Evolutionary conservation across 1,140 invertebrate genomes (phyloP), one percentile per base, ranked within the genome.

Genomic region (Venustaconcha ellipsiformis): DNA sequence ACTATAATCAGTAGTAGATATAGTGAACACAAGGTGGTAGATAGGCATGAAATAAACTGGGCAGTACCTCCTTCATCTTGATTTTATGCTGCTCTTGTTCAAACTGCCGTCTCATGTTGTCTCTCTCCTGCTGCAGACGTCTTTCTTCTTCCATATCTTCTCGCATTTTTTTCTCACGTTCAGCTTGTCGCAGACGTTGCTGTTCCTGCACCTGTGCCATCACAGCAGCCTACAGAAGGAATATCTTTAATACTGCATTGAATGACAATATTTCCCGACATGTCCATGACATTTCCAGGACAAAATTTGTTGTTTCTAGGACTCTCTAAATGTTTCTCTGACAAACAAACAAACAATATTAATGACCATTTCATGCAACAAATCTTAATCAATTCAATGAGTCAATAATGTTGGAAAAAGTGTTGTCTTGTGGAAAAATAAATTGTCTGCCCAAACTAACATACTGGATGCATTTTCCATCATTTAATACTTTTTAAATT

Each of bases 131-230:
- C 74, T 86, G 75, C n/a, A 89, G 77, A 70, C 84, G 86, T 23
- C 77, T 76, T 74, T 90, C 89, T 59, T 87, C 88, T 68, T 89
- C 87, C 71, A 82, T 72, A 71, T 90, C 88, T 70, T 89, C 89
- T 55, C 72, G 67, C 70, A 82, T 81, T 59, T 87, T 86, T 30
- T 78, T 76, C 68, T 88, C 83, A 57, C 81, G 78, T 72, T 89
- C 87, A 59, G 82, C 48, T 57, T 83, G 82, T 74, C 87, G 86
- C 57, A 68, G 72, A 64, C 81, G 76, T 71, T 89, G 84, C 72
- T 88, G 87, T 72, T 90, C 88, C 48, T 88, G 85, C 18, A 90
- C 86, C 78, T 90, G 88, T 3, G 81, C 81, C 68, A 85, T 85
- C 18, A 89, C 81, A 37, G 87, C 86, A 64, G 81, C 78, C 88